These are phyloP conservation scores for Hyphantria cunea DNA, from an alignment of 1,140 invertebrate species.

Conservation along the genomic window DNA sequence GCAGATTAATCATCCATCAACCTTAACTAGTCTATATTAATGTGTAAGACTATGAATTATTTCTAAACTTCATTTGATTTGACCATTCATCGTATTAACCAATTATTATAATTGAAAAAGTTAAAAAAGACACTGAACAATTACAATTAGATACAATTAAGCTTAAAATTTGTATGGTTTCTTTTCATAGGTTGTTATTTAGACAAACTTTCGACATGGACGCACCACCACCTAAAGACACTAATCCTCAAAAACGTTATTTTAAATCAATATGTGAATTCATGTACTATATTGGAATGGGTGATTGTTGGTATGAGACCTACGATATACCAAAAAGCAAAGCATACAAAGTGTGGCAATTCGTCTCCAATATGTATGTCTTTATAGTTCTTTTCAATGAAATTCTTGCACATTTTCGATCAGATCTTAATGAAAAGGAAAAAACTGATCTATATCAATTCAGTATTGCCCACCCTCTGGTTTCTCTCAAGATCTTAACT, in stretches of 20 bases:
- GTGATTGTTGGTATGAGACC: constrained; percentile 52
- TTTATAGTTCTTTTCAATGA: constrained; percentile 37
- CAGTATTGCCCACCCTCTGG: constrained; percentile 38
- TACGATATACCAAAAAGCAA: constrained; percentile 17
- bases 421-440: constrained; percentile 43
- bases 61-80: background rate
- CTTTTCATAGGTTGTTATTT: background rate
- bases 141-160: constrained; percentile 11
- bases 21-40: too few species aligned
- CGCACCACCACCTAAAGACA: constrained; percentile 15
- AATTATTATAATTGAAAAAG: constrained; percentile 19
- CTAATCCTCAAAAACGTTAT: constrained; percentile 46
- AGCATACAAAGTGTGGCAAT: constrained; percentile 36
- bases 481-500: constrained; percentile 37
- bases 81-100: constrained; percentile 22
- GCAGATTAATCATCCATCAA: too few species aligned
- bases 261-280: constrained; percentile 43
- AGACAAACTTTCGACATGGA: constrained; percentile 3
- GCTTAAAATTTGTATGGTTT: background rate
- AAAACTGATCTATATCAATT: constrained; percentile 49
- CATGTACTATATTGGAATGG: constrained; percentile 47
- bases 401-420: constrained; percentile 35
- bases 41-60: too few species aligned
- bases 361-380: constrained; percentile 40
- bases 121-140: background rate